A percentile compares a stretch with the other conserved stretches of the same genome.
These are phyloP conservation scores for Gymnogyps californianus DNA, from an alignment of 2,113 vertebrate species.

Conservation along the genomic window DNA sequence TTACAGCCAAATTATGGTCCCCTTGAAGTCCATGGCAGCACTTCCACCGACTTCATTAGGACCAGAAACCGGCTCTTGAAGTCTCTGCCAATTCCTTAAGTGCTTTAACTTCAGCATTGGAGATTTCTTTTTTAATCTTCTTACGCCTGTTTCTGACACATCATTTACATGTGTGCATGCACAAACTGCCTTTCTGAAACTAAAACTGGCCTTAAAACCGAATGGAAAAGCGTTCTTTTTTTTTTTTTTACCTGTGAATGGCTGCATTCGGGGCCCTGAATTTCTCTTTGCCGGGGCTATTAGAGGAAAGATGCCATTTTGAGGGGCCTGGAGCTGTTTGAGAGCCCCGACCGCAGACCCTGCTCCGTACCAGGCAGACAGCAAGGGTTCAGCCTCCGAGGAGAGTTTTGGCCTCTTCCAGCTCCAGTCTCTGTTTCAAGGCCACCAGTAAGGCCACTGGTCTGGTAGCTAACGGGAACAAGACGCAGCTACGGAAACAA, in stretches of 20 bases:
- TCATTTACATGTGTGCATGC: neutral
- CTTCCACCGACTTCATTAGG: constrained; percentile 45
- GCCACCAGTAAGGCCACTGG: neutral
- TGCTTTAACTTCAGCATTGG: neutral
- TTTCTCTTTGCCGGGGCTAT: neutral
- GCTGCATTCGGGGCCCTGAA: neutral
- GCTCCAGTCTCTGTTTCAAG: neutral
- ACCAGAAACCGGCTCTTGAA: constrained; percentile 38
- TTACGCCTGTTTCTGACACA: neutral
- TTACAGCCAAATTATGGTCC: constrained; percentile 45
- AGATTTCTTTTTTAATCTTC: constrained; percentile 31
- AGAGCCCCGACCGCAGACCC: fast-evolving
- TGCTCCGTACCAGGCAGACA: fast-evolving
- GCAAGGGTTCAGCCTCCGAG: neutral
- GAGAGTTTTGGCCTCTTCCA: neutral
- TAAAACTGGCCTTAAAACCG: neutral
- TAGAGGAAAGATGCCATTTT: neutral
- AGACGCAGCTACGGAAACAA: neutral
- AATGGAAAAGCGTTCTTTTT: neutral
- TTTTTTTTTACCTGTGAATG: neutral
- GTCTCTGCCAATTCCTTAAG: constrained; percentile 52
- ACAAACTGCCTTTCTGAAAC: neutral
- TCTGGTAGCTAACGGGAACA: neutral
- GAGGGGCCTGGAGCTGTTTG: neutral
- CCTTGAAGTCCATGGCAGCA: constrained; percentile 50